Evolutionary conservation across 2,888 invertebrate genomes (phyloP).

Genomic region (Drosophila leonis): DNA sequence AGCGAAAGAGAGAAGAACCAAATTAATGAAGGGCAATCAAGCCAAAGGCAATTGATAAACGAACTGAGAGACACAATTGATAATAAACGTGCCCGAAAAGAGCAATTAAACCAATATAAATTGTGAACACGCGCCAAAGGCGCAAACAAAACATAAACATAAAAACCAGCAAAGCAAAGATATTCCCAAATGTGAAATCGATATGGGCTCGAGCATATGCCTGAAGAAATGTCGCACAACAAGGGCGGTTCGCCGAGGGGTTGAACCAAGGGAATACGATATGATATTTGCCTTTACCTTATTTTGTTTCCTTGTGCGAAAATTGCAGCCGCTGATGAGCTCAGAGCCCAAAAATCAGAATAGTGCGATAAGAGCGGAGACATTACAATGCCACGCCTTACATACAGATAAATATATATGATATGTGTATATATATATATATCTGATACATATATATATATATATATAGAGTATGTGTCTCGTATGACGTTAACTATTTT

Average conservation of each 20-base stretch:
- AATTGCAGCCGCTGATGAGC: slow-evolving; percentile 64
- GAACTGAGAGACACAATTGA: slow-evolving; percentile 25
- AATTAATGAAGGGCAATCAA: slow-evolving; percentile 33
- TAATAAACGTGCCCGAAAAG: slow-evolving; percentile 15
- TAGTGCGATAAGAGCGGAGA: slow-evolving; percentile 52
- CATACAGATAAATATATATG: slow-evolving; percentile 1
- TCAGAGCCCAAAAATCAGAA: slow-evolving; percentile 68
- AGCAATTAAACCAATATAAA: slow-evolving; percentile 68
- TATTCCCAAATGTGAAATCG: slow-evolving; percentile 67
- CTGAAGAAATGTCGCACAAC: neutral
- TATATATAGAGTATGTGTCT: neutral
- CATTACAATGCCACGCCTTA: slow-evolving; percentile 34
- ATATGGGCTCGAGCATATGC: slow-evolving; percentile 36
- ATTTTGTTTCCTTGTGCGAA: slow-evolving; percentile 25
- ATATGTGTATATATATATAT: neutral
- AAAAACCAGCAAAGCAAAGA: slow-evolving; percentile 25
- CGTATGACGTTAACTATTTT: slow-evolving; percentile 24
- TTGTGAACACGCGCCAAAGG: slow-evolving; percentile 63
- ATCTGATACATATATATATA: neutral
- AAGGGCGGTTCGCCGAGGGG: slow-evolving; percentile 22
- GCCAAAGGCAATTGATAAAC: slow-evolving; percentile 27
- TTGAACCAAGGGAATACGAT: slow-evolving; percentile 49
- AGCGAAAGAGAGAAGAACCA: slow-evolving; percentile 4
- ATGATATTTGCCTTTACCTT: slow-evolving; percentile 34
- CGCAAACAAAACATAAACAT: slow-evolving; percentile 18